These are phyloP conservation scores for Clupea harengus DNA, from an alignment of 2,113 vertebrate species.

Conservation along the genomic window DNA sequence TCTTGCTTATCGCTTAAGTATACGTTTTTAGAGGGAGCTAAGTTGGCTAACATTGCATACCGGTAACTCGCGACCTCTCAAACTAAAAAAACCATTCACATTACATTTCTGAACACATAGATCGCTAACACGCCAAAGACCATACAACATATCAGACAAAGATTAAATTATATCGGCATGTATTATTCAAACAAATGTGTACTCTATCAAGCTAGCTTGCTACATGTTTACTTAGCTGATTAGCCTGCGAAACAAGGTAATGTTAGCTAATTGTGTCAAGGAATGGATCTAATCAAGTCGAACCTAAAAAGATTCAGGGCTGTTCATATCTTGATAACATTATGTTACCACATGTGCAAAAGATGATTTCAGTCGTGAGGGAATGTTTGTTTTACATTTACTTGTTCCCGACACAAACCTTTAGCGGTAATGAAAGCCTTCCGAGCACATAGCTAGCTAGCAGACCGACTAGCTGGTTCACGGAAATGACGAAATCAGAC, in stretches of 20 bases:
- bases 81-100: background rate
- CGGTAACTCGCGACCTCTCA: background rate
- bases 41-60: background rate
- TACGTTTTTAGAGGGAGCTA: background rate
- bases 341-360: background rate
- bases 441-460: constrained; percentile 40
- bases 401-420: constrained; percentile 7
- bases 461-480: constrained; percentile 25
- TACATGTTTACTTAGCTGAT: constrained; percentile 6
- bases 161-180: background rate
- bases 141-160: background rate
- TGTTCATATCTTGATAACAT: background rate
- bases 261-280: background rate
- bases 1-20: background rate
- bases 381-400: background rate
- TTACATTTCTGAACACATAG: background rate
- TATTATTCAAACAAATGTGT: background rate
- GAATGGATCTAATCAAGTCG: background rate
- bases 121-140: background rate
- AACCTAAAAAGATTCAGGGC: background rate
- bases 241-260: background rate
- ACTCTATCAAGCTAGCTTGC: background rate
- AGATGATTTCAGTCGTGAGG: background rate
- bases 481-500: constrained; percentile 8
- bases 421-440: constrained; percentile 6